Percentiles rank a stretch among this genome's conserved stretches.
Conservation (phyloP, 2,797 vertebrate genomes). For the Falco rusticolus region DNA sequence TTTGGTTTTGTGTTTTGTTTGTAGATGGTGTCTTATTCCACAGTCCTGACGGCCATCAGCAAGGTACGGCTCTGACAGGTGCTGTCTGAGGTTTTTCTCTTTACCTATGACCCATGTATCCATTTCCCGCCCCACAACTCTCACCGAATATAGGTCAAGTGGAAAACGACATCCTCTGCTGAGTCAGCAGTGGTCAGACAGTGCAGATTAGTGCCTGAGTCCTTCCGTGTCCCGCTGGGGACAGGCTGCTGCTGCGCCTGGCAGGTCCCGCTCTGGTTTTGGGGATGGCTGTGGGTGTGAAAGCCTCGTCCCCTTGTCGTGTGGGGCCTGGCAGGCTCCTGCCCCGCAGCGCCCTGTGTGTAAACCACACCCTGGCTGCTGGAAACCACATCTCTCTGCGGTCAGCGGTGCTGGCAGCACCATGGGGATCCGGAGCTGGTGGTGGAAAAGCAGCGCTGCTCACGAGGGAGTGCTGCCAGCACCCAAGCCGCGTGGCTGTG, state of each 20-base stretch:
- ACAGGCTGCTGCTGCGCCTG: neutral
- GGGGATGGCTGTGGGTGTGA: neutral
- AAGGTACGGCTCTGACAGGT: conserved; percentile 83
- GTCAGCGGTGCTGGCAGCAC: neutral
- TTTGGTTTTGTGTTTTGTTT: conserved; percentile 36
- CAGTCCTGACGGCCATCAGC: conserved; percentile 91
- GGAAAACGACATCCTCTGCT: conserved; percentile 39
- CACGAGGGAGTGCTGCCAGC: neutral
- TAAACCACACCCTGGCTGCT: neutral
- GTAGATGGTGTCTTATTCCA: conserved; percentile 98
- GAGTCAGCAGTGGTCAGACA: conserved; percentile 48
- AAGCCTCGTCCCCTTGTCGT: neutral
- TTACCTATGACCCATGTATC: neutral
- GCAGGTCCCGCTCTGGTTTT: neutral
- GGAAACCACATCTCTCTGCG: neutral
- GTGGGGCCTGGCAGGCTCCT: neutral
- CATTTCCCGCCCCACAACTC: neutral
- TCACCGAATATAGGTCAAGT: conserved; percentile 60
- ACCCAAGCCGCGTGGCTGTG: neutral
- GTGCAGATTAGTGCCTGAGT: neutral
- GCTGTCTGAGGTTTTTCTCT: neutral
- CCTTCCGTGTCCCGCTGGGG: neutral
- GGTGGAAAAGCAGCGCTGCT: rapidly evolving
- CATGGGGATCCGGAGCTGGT: neutral
- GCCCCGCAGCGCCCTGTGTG: neutral